Conservation (phyloP, 2,113 vertebrate species). For the Boulengeromyrus knoepffleri region DNA sequence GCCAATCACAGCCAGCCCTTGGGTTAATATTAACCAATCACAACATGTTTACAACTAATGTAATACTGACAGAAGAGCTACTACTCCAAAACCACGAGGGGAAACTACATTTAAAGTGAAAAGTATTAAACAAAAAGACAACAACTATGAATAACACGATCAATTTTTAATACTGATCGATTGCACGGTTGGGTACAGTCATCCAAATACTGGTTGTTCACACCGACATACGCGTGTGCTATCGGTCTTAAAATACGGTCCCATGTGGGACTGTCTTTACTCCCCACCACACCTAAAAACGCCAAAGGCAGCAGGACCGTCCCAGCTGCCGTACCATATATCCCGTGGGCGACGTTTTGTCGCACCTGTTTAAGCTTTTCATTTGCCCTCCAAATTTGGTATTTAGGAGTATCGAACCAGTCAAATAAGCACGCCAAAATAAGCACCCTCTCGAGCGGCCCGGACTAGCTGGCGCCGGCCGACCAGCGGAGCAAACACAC, state of each 20-base stretch:
- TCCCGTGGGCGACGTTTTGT: not conserved
- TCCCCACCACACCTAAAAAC: not conserved
- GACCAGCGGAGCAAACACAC: not conserved
- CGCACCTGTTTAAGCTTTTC: slow-evolving; percentile 17
- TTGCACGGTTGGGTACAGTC: not conserved
- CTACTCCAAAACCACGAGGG: not conserved
- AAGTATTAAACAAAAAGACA: not conserved
- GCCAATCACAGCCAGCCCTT: not conserved
- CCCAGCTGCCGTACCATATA: not conserved
- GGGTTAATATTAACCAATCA: not conserved
- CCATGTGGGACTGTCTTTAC: not conserved
- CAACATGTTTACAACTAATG: not conserved
- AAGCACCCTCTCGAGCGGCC: not conserved
- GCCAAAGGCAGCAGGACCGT: not conserved
- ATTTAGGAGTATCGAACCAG: not conserved
- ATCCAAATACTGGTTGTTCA: not conserved
- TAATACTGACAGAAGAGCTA: not conserved
- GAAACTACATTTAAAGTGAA: not conserved
- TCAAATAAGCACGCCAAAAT: not conserved
- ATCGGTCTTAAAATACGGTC: not conserved
- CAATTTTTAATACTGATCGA: not conserved
- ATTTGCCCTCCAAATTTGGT: not conserved
- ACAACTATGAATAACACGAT: not conserved
- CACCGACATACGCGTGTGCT: not conserved
- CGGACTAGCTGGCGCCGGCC: not conserved